Evolutionary conservation across 2,797 vertebrate genomes (phyloP).

Genomic region (Setipinna tenuifilis): DNA sequence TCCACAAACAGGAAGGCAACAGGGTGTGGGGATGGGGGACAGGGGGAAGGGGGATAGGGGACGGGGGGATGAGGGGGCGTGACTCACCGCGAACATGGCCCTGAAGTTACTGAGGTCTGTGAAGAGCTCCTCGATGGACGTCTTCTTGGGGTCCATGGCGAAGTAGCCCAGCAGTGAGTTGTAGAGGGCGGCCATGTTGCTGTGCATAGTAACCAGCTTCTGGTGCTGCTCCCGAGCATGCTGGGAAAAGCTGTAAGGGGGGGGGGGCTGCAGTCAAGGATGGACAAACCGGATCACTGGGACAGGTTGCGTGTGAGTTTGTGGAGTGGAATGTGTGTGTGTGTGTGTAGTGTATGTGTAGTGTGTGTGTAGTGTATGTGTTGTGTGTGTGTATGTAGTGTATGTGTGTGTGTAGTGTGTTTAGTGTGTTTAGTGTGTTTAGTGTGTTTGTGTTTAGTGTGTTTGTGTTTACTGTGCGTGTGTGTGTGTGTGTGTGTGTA

Average conservation of each 20-base stretch:
- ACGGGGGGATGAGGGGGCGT: neutral
- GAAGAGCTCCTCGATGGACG: slow-evolving; percentile 92
- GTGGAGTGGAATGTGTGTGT: too few species aligned
- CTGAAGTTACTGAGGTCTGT: slow-evolving; percentile 94
- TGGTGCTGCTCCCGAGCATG: slow-evolving; percentile 85
- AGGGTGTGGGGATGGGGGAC: too few species aligned
- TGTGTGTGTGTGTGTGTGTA: too few species aligned
- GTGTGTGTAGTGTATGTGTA: neutral
- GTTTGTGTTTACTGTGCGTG: too few species aligned
- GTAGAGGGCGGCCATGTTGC: slow-evolving; percentile 88
- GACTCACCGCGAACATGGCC: slow-evolving; percentile 86
- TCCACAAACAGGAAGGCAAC: too few species aligned
- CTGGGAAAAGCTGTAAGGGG: slow-evolving; percentile 83
- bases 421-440: too few species aligned
- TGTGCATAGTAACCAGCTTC: slow-evolving; percentile 84
- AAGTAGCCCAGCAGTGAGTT: slow-evolving; percentile 86
- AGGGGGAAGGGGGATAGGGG: neutral
- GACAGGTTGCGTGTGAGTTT: neutral
- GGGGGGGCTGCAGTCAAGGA: slow-evolving; percentile 64
- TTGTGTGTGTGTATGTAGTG: neutral
- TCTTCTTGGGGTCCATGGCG: slow-evolving; percentile 90
- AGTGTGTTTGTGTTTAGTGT: too few species aligned
- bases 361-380: too few species aligned
- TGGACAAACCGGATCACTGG: neutral
- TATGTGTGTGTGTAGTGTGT: too few species aligned